A percentile compares a stretch with the other conserved stretches of the same genome.
Evolutionary conservation across 2,113 vertebrate genomes (phyloP).

Genomic region (Anolis carolinensis): DNA sequence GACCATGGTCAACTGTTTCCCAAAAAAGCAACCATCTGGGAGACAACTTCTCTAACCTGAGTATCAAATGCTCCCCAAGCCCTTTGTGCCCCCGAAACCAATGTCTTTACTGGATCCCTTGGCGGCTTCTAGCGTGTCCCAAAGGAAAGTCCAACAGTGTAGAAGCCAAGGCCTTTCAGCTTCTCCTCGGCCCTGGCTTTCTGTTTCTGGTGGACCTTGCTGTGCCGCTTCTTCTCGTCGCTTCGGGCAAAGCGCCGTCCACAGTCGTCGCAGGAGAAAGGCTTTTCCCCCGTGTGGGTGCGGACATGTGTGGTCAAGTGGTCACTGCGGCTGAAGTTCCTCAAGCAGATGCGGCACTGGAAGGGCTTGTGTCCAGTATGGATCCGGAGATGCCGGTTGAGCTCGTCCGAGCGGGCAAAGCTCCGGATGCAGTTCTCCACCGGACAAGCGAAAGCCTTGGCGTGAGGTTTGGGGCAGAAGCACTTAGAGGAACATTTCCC

Average conservation of each 20-base stretch:
- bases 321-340: slow-evolving; percentile 97
- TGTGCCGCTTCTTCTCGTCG: slow-evolving; percentile 94
- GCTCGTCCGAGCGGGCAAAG: slow-evolving; percentile 95
- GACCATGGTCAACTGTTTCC: accelerated
- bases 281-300: slow-evolving; percentile 97
- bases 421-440: slow-evolving; percentile 94
- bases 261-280: slow-evolving; percentile 95
- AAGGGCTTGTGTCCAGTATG: slow-evolving; percentile 98
- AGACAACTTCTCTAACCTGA: slow-evolving; percentile 19
- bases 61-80: slow-evolving; percentile 20
- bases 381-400: slow-evolving; percentile 96
- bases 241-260: slow-evolving; percentile 93
- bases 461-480: slow-evolving; percentile 88
- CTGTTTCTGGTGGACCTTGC: slow-evolving; percentile 95
- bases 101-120: neutral
- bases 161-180: slow-evolving; percentile 84
- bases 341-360: slow-evolving; percentile 96
- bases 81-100: neutral
- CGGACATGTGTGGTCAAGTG: slow-evolving; percentile 98
- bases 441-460: slow-evolving; percentile 95
- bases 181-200: slow-evolving; percentile 94
- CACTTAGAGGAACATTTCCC: slow-evolving; percentile 86
- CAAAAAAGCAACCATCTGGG: neutral
- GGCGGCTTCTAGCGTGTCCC: slow-evolving; percentile 49
- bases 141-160: slow-evolving; percentile 79